Evolutionary conservation across 2,888 invertebrate genomes (phyloP).

Genomic region (Cantharis nigra): DNA sequence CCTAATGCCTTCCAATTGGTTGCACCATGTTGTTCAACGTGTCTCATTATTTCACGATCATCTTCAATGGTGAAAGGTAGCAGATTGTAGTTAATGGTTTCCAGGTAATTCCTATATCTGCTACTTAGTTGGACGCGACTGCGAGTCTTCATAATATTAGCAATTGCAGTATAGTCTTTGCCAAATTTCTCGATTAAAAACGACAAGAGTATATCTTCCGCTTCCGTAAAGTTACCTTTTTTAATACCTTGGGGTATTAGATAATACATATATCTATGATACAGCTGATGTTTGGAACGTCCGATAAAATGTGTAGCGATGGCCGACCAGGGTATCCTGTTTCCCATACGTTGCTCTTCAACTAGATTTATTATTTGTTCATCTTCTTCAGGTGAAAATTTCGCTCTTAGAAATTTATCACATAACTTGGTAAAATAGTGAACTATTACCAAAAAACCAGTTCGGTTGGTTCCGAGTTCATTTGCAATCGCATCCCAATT

Average conservation of each 20-base stretch:
- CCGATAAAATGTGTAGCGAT: conserved; percentile 67
- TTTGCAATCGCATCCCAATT: conserved; percentile 71
- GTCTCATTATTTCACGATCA: conserved; percentile 63
- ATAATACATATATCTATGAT: conserved; percentile 60
- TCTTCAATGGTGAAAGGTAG: conserved; percentile 69
- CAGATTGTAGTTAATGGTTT: conserved; percentile 50
- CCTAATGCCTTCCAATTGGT: background rate
- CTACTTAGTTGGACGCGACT: conserved; percentile 65
- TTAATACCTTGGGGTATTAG: conserved; percentile 53
- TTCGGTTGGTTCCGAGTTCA: conserved; percentile 62
- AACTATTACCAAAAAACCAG: conserved; percentile 72
- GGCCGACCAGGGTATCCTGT: conserved; percentile 75
- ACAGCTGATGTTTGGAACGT: conserved; percentile 68
- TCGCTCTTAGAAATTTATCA: conserved; percentile 45
- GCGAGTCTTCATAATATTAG: conserved; percentile 65
- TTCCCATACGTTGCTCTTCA: conserved; percentile 64
- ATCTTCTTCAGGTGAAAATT: conserved; percentile 75
- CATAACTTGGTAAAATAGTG: conserved; percentile 63
- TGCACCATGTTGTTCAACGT: conserved; percentile 52
- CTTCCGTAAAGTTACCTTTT: conserved; percentile 67
- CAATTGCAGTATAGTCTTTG: conserved; percentile 60
- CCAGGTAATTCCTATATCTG: conserved; percentile 61
- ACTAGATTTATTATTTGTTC: conserved; percentile 65
- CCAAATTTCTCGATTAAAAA: conserved; percentile 67
- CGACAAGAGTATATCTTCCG: conserved; percentile 69